Percentiles rank a stretch among this genome's conserved stretches.
Evolutionary conservation across 2,113 vertebrate species (phyloP).

Genomic region (Platysternon megacephalum): DNA sequence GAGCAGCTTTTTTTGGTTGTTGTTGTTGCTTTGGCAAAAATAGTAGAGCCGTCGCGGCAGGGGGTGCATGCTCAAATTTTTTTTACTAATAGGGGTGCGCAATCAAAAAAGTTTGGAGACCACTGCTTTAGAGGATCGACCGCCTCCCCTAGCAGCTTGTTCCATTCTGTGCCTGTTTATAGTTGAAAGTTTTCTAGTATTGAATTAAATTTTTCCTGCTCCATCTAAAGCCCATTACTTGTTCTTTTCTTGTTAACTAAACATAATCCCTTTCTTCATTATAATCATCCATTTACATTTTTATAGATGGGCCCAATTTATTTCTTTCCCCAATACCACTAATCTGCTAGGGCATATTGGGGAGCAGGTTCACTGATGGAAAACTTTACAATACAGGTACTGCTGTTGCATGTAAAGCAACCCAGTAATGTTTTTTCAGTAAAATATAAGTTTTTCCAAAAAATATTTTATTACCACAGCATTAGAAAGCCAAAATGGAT

Average conservation of each 20-base stretch:
- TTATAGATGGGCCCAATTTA: neutral
- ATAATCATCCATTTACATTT: neutral
- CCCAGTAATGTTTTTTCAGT: neutral
- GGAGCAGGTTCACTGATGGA: neutral
- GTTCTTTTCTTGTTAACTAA: neutral
- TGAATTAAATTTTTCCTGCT: neutral
- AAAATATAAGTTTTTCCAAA: neutral
- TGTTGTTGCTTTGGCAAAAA: no score
- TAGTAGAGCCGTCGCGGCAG: no score
- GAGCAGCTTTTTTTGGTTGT: no score
- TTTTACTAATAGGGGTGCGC: no score
- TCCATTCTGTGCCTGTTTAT: neutral
- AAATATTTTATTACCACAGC: neutral
- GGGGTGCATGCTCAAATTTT: no score
- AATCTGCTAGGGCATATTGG: neutral
- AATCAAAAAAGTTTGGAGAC: no score
- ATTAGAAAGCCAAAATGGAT: neutral
- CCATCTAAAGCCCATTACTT: neutral
- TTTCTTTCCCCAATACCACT: neutral
- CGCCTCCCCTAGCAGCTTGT: neutral
- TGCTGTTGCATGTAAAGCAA: rapidly evolving
- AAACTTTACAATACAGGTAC: neutral
- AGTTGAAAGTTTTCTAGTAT: neutral
- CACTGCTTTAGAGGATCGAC: neutral
- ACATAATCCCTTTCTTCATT: neutral